These are phyloP conservation scores for Caenorhabditis angaria DNA, from an alignment of 2,888 invertebrate genomes.

Conservation along the genomic window DNA sequence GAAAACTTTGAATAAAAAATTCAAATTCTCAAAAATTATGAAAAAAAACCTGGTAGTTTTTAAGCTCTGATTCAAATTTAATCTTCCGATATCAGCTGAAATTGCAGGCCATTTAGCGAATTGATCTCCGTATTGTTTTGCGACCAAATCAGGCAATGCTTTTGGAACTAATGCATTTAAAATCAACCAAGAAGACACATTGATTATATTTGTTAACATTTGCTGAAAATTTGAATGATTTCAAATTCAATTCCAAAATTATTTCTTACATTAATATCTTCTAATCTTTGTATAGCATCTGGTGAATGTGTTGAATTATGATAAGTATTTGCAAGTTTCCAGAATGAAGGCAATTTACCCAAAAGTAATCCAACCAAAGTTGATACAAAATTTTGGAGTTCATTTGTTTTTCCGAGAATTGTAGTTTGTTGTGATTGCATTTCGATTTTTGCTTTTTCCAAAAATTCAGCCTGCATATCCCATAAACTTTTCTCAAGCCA, in stretches of 20 bases:
- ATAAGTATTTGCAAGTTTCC: constrained; percentile 93
- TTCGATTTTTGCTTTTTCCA: constrained; percentile 32
- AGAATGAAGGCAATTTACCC: constrained; percentile 80
- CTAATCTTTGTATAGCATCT: constrained; percentile 76
- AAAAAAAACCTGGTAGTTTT: constrained; percentile 54
- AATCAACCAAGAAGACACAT: constrained; percentile 70
- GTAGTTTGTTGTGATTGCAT: constrained; percentile 9
- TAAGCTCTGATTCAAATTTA: constrained; percentile 57
- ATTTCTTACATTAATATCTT: constrained; percentile 67
- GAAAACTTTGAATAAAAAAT: constrained; percentile 19
- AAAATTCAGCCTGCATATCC: constrained; percentile 75
- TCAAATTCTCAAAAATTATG: constrained; percentile 11
- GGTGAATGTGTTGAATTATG: constrained; percentile 78
- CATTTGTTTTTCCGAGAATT: constrained; percentile 25
- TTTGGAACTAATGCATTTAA: constrained; percentile 70
- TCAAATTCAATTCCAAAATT: background rate
- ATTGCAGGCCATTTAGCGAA: constrained; percentile 67
- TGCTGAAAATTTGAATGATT: constrained; percentile 52
- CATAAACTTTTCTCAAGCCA: constrained; percentile 81
- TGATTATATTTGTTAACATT: constrained; percentile 70
- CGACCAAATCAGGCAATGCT: constrained; percentile 32
- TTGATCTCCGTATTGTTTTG: constrained; percentile 51
- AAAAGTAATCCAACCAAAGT: constrained; percentile 82
- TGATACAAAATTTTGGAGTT: constrained; percentile 79
- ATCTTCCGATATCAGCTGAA: constrained; percentile 44